Evolutionary conservation across 2,113 vertebrate species (phyloP).

Genomic region (Ciconia maguari): DNA sequence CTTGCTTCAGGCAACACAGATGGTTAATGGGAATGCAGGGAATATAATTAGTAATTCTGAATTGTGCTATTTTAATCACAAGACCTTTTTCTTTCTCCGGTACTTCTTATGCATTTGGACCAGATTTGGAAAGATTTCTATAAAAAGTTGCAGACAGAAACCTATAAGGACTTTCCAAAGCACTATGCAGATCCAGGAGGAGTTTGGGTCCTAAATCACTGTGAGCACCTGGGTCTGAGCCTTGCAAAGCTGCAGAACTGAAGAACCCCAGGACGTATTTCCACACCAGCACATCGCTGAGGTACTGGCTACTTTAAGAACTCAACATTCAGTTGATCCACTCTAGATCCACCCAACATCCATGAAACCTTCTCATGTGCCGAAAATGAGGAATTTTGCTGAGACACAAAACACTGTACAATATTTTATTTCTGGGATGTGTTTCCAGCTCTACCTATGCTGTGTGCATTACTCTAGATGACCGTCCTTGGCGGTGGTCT

Average conservation of each 20-base stretch:
- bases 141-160: neutral
- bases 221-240: neutral
- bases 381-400: neutral
- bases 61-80: slow-evolving; percentile 19
- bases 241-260: neutral
- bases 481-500: neutral
- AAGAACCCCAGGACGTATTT: neutral
- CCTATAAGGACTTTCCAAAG: neutral
- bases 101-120: neutral
- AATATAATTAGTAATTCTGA: slow-evolving; percentile 23
- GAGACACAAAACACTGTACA: neutral
- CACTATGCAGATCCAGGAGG: neutral
- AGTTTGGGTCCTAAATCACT: neutral
- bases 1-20: slow-evolving; percentile 19
- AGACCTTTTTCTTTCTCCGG: neutral
- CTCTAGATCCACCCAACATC: neutral
- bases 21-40: neutral
- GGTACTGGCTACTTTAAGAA: neutral
- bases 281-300: neutral
- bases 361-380: neutral
- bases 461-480: neutral
- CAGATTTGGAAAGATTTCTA: neutral
- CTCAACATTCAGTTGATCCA: neutral
- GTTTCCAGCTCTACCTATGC: neutral
- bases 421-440: neutral